Conservation (phyloP, 1,140 invertebrate species). For the Bombus turneri region DNA sequence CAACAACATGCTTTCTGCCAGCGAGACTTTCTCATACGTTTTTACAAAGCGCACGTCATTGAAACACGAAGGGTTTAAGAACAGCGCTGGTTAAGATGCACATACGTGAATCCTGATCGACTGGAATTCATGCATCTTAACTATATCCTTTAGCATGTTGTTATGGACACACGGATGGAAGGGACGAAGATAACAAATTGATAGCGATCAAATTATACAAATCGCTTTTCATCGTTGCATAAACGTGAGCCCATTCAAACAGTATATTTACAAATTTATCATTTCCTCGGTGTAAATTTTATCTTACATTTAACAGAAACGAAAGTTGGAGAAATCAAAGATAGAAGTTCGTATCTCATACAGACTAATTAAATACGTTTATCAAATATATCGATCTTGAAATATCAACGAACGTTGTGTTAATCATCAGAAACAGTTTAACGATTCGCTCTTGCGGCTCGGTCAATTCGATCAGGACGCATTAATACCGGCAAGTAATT, state of each 20-base stretch:
- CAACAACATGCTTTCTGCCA: conserved; percentile 38
- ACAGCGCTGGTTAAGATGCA: conserved; percentile 32
- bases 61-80: conserved; percentile 37
- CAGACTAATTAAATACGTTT: not conserved
- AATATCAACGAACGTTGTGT: not conserved
- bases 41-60: conserved; percentile 32
- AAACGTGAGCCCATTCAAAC: not conserved
- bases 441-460: too few species aligned
- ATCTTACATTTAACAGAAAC: too few species aligned
- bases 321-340: too few species aligned
- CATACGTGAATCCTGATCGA: conserved; percentile 37
- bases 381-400: not conserved
- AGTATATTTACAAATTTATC: too few species aligned
- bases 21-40: conserved; percentile 44
- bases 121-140: conserved; percentile 35
- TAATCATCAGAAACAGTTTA: too few species aligned
- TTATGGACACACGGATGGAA: not conserved
- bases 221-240: not conserved
- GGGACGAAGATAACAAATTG: not conserved
- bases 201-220: conserved; percentile 11
- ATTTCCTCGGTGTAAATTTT: not conserved
- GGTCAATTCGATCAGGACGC: not conserved
- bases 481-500: conserved; percentile 5
- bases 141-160: conserved; percentile 20
- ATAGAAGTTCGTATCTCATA: not conserved